phyloP scores from a whole-genome alignment of 2,113 vertebrate species.

The Ciconia maguari region DNA sequence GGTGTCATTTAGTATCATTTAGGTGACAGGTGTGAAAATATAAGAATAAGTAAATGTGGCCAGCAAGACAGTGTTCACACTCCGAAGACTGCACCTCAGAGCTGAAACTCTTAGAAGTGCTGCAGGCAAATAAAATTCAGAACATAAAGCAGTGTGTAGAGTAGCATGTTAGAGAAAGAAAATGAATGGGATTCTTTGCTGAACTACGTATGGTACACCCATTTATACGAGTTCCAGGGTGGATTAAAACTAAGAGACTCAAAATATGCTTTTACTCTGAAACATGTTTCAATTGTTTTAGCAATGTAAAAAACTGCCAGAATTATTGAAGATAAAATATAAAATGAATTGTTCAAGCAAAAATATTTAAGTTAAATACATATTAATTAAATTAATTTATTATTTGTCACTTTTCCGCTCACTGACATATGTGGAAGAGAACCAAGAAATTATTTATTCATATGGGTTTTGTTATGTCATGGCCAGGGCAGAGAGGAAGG shows the following conservation, averaged over 20 bases:
- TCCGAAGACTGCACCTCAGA: not conserved
- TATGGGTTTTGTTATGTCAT: not conserved
- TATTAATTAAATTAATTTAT: not conserved
- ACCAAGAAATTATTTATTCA: not conserved
- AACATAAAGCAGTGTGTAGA: not conserved
- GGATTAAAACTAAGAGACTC: not conserved
- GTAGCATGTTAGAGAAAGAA: not conserved
- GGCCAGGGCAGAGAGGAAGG: not conserved
- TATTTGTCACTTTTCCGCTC: not conserved
- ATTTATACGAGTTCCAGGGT: not conserved
- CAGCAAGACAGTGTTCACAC: not conserved
- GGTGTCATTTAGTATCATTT: not conserved
- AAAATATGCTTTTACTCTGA: not conserved
- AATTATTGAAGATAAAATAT: not conserved
- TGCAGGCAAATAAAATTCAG: not conserved
- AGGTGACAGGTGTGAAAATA: not conserved
- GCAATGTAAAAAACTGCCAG: not conserved
- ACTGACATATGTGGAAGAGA: not conserved
- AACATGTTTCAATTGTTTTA: not conserved
- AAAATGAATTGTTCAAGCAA: not conserved
- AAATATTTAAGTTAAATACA: not conserved
- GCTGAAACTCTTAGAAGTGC: not conserved
- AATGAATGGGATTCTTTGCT: not conserved
- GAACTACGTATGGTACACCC: not conserved
- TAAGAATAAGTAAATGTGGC: not conserved